phyloP scores from a whole-genome alignment of 2,797 vertebrate species.

The Lutra lutra region DNA sequence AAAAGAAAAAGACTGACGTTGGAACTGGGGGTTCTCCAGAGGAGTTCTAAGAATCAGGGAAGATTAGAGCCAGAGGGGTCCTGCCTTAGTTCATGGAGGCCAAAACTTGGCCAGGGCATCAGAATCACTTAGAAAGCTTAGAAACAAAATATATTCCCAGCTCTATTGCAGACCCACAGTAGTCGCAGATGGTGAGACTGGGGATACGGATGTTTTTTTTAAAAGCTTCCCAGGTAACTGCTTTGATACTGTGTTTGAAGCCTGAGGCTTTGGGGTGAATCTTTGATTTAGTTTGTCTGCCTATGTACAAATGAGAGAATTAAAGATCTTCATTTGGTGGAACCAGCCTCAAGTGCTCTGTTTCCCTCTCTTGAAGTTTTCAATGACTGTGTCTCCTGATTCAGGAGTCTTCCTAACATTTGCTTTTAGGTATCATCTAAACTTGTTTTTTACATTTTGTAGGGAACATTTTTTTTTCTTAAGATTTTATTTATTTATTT shows the following conservation, averaged over 20 bases:
- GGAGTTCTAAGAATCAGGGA: not conserved
- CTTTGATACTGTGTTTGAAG: not conserved
- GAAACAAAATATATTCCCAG: not conserved
- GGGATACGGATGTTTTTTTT: not conserved
- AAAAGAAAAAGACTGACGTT: not conserved
- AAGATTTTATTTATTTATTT: too few species aligned
- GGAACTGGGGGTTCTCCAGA: not conserved
- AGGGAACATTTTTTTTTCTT: not conserved
- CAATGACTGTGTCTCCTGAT: not conserved
- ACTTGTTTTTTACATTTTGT: not conserved
- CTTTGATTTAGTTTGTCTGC: not conserved
- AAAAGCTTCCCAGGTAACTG: not conserved
- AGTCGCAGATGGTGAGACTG: not conserved
- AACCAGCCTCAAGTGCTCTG: not conserved
- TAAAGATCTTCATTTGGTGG: not conserved
- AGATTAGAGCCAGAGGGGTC: not conserved
- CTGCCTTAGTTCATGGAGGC: not conserved
- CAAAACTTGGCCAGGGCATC: not conserved
- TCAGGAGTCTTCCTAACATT: not conserved
- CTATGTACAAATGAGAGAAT: too few species aligned
- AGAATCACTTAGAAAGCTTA: not conserved
- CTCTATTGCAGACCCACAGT: not conserved
- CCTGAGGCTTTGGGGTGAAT: not conserved
- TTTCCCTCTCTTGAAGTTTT: not conserved
- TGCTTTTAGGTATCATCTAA: not conserved